Conservation (phyloP, 2,888 invertebrate species). For the Lithophane ornitopus region DNA sequence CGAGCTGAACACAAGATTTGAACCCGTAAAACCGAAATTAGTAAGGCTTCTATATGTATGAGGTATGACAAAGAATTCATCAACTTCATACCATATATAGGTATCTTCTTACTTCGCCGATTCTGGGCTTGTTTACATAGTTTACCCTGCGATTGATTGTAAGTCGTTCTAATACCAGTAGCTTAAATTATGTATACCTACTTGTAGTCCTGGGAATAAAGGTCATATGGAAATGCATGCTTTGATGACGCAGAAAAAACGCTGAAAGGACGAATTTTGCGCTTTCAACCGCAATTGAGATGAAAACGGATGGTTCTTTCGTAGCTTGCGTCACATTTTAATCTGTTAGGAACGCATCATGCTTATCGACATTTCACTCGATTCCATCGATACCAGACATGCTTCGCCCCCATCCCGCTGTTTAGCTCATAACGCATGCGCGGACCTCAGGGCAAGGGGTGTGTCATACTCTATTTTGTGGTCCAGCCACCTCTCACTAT, state of each 20-base stretch:
- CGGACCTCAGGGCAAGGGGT: slow-evolving; percentile 45
- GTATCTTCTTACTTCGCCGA: not conserved
- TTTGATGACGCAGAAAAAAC: not conserved
- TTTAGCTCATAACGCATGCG: slow-evolving; percentile 55
- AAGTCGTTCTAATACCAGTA: not conserved
- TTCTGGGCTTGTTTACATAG: not conserved
- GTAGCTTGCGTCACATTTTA: no score
- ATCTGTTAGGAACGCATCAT: not conserved
- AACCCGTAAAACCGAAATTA: not conserved
- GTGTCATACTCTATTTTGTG: slow-evolving; percentile 53
- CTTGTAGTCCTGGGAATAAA: not conserved
- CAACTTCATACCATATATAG: not conserved
- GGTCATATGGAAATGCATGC: not conserved
- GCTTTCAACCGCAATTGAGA: not conserved
- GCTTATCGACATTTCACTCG: not conserved
- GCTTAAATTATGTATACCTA: not conserved
- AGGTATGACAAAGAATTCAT: not conserved
- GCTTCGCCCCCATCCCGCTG: slow-evolving; percentile 5
- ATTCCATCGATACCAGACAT: slow-evolving; percentile 29
- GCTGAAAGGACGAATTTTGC: not conserved
- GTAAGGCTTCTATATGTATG: not conserved
- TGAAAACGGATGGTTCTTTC: not conserved
- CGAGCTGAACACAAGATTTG: not conserved
- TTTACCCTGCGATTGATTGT: not conserved
- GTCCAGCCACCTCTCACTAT: slow-evolving; percentile 46